These are phyloP conservation scores for Lamellibrachia satsuma DNA, from an alignment of 2,888 invertebrate species.

Conservation along the genomic window DNA sequence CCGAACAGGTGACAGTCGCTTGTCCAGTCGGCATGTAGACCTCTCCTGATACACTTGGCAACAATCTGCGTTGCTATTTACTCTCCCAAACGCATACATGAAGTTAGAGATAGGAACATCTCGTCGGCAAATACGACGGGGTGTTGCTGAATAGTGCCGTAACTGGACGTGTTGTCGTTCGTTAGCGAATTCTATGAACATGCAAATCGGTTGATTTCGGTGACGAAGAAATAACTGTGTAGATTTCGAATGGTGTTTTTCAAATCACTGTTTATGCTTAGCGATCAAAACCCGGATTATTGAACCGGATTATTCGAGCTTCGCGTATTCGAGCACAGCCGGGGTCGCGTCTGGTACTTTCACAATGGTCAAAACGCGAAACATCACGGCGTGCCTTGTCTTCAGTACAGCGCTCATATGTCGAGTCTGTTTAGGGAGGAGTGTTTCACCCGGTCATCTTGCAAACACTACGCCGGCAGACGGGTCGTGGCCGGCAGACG, in stretches of 20 bases:
- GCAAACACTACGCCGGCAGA: neutral
- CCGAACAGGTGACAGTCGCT: neutral
- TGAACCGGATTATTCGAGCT: neutral
- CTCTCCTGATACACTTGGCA: neutral
- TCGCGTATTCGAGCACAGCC: neutral
- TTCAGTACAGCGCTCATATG: neutral
- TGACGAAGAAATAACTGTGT: neutral
- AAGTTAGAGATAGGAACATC: neutral
- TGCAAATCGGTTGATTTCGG: neutral
- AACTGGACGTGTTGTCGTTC: neutral
- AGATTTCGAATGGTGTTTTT: neutral
- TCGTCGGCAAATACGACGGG: neutral
- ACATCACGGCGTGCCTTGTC: neutral
- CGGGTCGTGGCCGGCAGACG: neutral
- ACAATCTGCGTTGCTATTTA: constrained; percentile 5
- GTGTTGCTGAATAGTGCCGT: neutral
- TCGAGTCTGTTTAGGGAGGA: neutral
- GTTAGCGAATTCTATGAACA: neutral
- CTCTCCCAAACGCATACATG: neutral
- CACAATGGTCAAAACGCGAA: neutral
- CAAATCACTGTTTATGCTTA: neutral
- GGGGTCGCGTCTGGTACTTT: neutral
- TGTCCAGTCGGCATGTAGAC: neutral
- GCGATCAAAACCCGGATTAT: neutral
- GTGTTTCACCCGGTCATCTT: neutral